Base-by-base conservation (phyloP, 2,113 vertebrate species). In the Jacana jacana region DNA sequence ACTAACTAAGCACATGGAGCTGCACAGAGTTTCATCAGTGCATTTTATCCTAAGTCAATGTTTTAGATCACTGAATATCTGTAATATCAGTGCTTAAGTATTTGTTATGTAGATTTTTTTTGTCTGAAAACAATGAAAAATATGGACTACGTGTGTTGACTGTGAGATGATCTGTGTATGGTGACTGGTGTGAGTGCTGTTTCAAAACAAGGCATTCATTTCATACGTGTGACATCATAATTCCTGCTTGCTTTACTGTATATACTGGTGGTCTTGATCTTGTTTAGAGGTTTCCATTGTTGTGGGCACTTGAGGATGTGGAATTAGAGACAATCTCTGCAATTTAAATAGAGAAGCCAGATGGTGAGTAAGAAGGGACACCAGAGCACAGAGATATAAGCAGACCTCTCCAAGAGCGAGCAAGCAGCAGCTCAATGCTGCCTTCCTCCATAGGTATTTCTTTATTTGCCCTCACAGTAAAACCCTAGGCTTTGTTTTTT, bases 221-320 rank as follows among this genome's bases (percentile, higher is more conserved):
- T 77, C 23, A 7, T 72, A 13, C 42, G 13, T 40, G 37, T 57
- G 25, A 46, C 58, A 54, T 33, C 54, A 31, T 37, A 40, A 27
- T 46, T 90, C 24, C 37, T 91, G 37, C 44, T 85, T 69, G 60
- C 37, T 78, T 8, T 60, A 75, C 28, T 81, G 72, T 39, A 27
- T 63, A 13, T 63, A 25, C 44, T 77, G 44, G 46, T 69, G 58
- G 40, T 19, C 92, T 88, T 82, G 79, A 85, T 65, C 70, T 51
- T 83, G n/a, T 64, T 85, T 82, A 88, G 90, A 91, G 40, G 54
- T 90, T 94, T 73, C 44, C 46, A 49, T 77, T 93, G 49, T 88
- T 93, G 93, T 76, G 72, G 68, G 64, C 37, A 46, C 60, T 86
- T 81, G 58, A 77, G 79, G 75, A 78, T 79, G 81, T 78, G 69